Evolutionary conservation across 2,113 vertebrate genomes (phyloP), one percentile per base, ranked within the genome.

Genomic region (Aegotheles bennettii): DNA sequence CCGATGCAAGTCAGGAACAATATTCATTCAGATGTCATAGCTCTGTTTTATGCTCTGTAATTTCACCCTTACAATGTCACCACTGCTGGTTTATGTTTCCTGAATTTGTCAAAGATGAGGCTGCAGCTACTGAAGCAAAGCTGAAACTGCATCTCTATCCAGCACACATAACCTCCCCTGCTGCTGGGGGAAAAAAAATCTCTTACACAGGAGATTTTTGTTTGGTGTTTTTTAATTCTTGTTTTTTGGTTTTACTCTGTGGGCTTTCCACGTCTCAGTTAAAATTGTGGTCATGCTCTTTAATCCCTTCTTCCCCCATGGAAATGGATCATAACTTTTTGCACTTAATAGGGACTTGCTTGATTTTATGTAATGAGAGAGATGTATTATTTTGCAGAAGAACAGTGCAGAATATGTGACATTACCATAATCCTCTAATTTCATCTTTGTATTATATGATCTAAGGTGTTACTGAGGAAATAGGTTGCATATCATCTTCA

Each of bases 41-140:
- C 81, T 95, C 84, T 82, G 68, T 87, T 95, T 97, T 95, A 94
- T 90, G 95, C 60, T 96, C 31, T 69, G 51, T 96, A 95, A 93
- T 94, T 96, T 96, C 84, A 84, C 84, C 84, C 59, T 93, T 96
- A 89, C 80, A 96, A 60, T 93, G 94, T 97, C 90, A 97, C 94
- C 87, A 78, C 33, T 96, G 3, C 84, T 95, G 5, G 87, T 95
- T 95, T 79, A 69, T 90, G 75, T 81, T 87, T 86, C 89, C 63
- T 70, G 89, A 64, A 93, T 97, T 95, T 92, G 82, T 89, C 95
- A 87, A 94, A 96, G 90, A 96, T 0, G 19, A 93, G 59, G 40
- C 71, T 81, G 69, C 64, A 91, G 57, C 47, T 92, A 83, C 65
- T 92, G 75, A 96, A 96, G 73, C 50, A 96, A 94, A 95, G 80